A percentile compares a stretch with the other conserved stretches of the same genome.
These are phyloP conservation scores for Brachypodius melanocephalos DNA, from an alignment of 2,113 vertebrate species.

Conservation along the genomic window DNA sequence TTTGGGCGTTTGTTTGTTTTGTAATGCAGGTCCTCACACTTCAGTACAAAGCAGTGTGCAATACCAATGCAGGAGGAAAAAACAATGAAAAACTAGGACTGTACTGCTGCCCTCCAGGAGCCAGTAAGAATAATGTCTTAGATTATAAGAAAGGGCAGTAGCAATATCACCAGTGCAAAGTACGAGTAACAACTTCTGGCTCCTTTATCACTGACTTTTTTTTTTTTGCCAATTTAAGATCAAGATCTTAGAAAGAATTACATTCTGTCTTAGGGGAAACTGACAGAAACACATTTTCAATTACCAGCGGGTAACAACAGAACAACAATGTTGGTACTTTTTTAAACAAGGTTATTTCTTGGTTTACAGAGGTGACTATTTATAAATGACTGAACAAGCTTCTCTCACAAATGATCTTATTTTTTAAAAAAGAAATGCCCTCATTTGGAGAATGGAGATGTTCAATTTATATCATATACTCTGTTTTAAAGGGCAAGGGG, in stretches of 20 bases:
- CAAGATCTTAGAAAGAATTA: conserved; percentile 76
- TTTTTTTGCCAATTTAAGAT: conserved; percentile 73
- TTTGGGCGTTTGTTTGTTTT: not conserved
- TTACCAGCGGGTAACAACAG: conserved; percentile 72
- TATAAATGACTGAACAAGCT: conserved; percentile 70
- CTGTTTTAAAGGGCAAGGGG: not conserved
- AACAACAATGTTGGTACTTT: conserved; percentile 69
- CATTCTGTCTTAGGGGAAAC: conserved; percentile 68
- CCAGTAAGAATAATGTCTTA: conserved; percentile 74
- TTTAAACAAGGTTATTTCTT: conserved; percentile 75
- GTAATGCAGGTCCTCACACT: not conserved
- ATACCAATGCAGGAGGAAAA: conserved; percentile 44
- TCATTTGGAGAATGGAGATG: conserved; percentile 1
- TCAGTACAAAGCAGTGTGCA: conserved; percentile 12
- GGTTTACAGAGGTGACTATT: conserved; percentile 72
- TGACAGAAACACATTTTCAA: conserved; percentile 81
- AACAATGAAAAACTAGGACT: conserved; percentile 4
- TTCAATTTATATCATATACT: conserved; percentile 17
- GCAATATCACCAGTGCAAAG: conserved; percentile 69
- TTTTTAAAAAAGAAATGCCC: conserved; percentile 50
- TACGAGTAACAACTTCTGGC: conserved; percentile 68
- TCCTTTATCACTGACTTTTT: conserved; percentile 64
- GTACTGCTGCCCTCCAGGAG: conserved; percentile 47
- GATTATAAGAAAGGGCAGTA: conserved; percentile 76
- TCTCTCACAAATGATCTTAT: conserved; percentile 58